These are phyloP conservation scores for Fulmarus glacialis DNA, from an alignment of 2,113 vertebrate species.

Conservation along the genomic window DNA sequence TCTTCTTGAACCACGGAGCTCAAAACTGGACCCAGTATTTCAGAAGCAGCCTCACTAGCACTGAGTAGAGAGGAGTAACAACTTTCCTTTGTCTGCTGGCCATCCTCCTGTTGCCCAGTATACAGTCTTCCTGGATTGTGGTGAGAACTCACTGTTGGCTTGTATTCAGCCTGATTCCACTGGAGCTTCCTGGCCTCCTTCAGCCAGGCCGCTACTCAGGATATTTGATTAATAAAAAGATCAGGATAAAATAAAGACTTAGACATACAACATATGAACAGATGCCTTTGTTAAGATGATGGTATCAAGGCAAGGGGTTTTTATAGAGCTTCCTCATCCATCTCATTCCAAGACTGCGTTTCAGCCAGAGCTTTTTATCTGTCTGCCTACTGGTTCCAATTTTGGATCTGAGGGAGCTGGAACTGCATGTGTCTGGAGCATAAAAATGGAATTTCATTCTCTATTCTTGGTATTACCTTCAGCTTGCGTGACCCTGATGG, in stretches of 20 bases:
- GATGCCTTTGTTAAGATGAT: background rate
- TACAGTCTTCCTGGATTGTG: background rate
- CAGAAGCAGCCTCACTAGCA: background rate
- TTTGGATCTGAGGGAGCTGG: background rate
- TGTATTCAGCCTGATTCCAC: background rate
- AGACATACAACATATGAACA: background rate
- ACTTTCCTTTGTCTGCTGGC: background rate
- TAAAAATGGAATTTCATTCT: background rate
- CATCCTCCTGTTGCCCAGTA: background rate
- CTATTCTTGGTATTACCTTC: background rate
- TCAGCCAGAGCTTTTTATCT: background rate
- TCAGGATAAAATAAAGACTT: background rate
- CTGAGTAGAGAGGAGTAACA: background rate
- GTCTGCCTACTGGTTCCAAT: background rate
- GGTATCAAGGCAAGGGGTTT: background rate
- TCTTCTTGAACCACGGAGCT: background rate
- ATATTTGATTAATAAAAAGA: background rate
- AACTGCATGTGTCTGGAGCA: background rate
- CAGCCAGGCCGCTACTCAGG: background rate
- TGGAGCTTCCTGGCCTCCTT: background rate
- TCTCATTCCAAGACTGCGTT: background rate
- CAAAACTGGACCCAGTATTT: background rate
- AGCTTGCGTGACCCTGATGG: rapidly evolving
- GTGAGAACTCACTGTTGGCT: background rate
- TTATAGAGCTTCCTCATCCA: background rate